These are phyloP conservation scores for Hoplostethus mediterraneus DNA, from an alignment of 2,797 vertebrate genomes.

Conservation along the genomic window DNA sequence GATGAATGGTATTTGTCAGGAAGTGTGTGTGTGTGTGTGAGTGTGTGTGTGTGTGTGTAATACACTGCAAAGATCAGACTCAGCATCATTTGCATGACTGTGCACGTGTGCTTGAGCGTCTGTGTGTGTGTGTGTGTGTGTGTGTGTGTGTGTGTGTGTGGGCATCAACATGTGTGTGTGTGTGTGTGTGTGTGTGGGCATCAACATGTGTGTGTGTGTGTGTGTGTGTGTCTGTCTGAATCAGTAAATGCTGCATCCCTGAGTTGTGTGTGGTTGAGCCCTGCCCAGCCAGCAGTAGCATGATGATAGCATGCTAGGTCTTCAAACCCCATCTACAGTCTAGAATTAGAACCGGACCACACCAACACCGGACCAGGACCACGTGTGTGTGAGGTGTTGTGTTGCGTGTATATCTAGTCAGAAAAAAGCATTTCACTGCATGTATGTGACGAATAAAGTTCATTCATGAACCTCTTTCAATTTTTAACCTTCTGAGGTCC, in stretches of 20 bases:
- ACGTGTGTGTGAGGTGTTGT: too few species aligned
- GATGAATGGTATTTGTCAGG: constrained; percentile 52
- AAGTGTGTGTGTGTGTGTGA: constrained; percentile 8
- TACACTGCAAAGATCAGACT: not conserved
- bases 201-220: not conserved
- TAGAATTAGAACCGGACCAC: constrained; percentile 48
- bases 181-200: not conserved
- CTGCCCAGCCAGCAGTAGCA: constrained; percentile 34
- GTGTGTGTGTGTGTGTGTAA: not conserved
- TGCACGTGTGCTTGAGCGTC: not conserved
- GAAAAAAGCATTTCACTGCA: too few species aligned
- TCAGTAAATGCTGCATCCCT: not conserved
- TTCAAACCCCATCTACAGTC: constrained; percentile 32
- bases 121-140: not conserved
- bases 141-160: constrained; percentile 1
- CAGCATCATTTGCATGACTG: not conserved
- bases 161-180: not conserved
- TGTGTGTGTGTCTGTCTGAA: constrained; percentile 15
- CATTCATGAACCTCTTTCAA: too few species aligned
- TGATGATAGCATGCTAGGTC: constrained; percentile 31
- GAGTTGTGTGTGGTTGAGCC: constrained; percentile 17
- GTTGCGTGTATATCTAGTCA: too few species aligned
- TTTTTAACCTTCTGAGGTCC: too few species aligned
- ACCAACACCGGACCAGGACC: too few species aligned
- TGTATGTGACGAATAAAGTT: too few species aligned